Percentiles rank a stretch among this genome's conserved stretches.
Conservation (phyloP, 2,888 invertebrate species). For the Dicyrtomina minuta region DNA sequence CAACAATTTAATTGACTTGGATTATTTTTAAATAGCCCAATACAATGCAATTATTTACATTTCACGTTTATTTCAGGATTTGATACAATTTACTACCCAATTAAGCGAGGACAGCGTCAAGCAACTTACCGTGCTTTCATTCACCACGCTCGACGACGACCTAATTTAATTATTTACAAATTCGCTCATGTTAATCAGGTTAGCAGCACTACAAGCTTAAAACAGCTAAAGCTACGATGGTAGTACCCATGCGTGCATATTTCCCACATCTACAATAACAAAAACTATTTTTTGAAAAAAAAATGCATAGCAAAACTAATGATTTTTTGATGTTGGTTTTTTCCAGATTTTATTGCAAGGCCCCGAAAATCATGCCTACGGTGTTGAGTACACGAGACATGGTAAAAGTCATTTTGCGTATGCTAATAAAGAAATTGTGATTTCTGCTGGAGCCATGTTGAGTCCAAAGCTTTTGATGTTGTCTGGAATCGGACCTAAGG, state of each 20-base stretch:
- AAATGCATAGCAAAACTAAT: no score
- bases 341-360: slow-evolving; percentile 20
- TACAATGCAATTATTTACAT: no score
- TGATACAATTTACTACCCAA: slow-evolving; percentile 14
- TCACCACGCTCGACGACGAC: slow-evolving; percentile 36
- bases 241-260: not conserved
- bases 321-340: not conserved
- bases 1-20: no score
- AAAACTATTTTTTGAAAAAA: no score
- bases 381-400: slow-evolving; percentile 43
- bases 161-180: slow-evolving; percentile 45
- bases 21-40: no score
- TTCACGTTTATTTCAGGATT: slow-evolving; percentile 4
- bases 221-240: no score
- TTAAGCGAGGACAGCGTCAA: slow-evolving; percentile 14
- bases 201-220: not conserved
- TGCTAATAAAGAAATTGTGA: slow-evolving; percentile 32
- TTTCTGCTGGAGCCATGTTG: not conserved
- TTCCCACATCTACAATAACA: no score
- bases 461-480: no score
- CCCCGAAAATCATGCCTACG: slow-evolving; percentile 40
- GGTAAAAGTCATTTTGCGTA: slow-evolving; percentile 37
- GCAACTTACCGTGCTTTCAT: slow-evolving; percentile 39
- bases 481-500: no score
- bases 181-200: slow-evolving; percentile 45